Evolutionary conservation across 2,888 invertebrate genomes (phyloP), one percentile per base, ranked within the genome.

Genomic region (Plebejus argus): DNA sequence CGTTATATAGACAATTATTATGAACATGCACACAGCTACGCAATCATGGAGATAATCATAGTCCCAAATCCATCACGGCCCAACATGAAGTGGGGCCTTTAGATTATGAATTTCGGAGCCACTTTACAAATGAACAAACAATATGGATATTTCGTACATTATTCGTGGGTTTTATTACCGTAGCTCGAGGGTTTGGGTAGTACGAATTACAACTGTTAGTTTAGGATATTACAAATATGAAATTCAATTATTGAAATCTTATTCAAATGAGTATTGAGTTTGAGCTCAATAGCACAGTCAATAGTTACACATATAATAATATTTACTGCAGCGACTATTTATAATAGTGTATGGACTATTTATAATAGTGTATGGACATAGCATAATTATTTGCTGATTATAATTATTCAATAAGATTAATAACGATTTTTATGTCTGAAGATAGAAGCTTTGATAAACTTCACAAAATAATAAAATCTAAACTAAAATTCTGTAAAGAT

Each of bases 151-250:
- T 66, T 66, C 66, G 28, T 33, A 28, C 18, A 28, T 66, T 66
- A 66, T 66, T 18, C 66, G 28, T 33, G 66, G 28, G 33, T 66
- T 66, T 66, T 2, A 66, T 12, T 28, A 66, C 15, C 15, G 66
- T 33, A 28, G 66, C 66, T 33, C 28, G 28, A 66, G 66, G 28
- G 33, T 18, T 66, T 33, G 7, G 12, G 28, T 66, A 15, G 15
- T 66, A 66, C 61, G 12, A 61, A 23, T 61, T 61, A 61, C 61
- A 61, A 23, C 66, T 66, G 66, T 66, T 66, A 15, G 66, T 66
- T 66, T 66, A 28, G 66, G 66, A 66, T 66, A 28, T 28, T 15
- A 5, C 66, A 66, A 66, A 66, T 66, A 28, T 33, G 66, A 33
- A 66, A 66, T 15, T 18, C 23, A 33, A 66, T 66, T 33, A 66